These are phyloP conservation scores for Caenorhabditis becei DNA, from an alignment of 2,888 invertebrate species.

Conservation along the genomic window DNA sequence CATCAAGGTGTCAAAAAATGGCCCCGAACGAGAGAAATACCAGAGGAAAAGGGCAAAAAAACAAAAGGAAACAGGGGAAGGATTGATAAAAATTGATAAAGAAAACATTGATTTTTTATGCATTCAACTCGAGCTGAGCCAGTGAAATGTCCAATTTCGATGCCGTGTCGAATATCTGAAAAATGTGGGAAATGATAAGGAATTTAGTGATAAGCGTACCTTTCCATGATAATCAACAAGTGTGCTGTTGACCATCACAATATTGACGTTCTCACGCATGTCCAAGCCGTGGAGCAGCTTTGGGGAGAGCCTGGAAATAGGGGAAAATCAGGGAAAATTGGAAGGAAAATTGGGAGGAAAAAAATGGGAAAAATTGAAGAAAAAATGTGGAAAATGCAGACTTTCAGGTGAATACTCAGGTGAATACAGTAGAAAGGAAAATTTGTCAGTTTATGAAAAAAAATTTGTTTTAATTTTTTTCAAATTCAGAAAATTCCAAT, in stretches of 20 bases:
- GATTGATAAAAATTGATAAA: too few relatives aligned
- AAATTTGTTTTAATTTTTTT: too few relatives aligned
- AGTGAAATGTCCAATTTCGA: slow-evolving; percentile 6
- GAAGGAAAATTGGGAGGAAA: slow-evolving; percentile 6
- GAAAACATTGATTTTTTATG: neutral
- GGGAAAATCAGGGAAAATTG: too few relatives aligned
- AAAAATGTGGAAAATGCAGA: neutral
- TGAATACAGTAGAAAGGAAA: too few relatives aligned
- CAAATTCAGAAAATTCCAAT: neutral
- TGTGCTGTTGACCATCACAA: slow-evolving; percentile 50
- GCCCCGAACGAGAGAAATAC: too few relatives aligned
- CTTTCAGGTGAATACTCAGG: too few relatives aligned
- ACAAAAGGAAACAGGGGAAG: too few relatives aligned
- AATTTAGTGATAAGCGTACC: neutral
- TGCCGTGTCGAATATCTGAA: slow-evolving; percentile 27
- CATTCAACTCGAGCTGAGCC: neutral
- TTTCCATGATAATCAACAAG: slow-evolving; percentile 24
- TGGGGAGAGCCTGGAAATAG: slow-evolving; percentile 72
- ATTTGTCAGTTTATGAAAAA: too few relatives aligned
- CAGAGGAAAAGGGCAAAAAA: too few relatives aligned
- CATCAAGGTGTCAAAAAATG: too few relatives aligned
- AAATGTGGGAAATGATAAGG: slow-evolving; percentile 8
- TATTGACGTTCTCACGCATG: slow-evolving; percentile 60
- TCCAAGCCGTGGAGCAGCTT: slow-evolving; percentile 73
- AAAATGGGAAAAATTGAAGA: slow-evolving; percentile 17